Percentiles rank a stretch among this genome's conserved stretches.
Evolutionary conservation across 2,113 vertebrate species (phyloP).

Genomic region (Pelusios castaneus): DNA sequence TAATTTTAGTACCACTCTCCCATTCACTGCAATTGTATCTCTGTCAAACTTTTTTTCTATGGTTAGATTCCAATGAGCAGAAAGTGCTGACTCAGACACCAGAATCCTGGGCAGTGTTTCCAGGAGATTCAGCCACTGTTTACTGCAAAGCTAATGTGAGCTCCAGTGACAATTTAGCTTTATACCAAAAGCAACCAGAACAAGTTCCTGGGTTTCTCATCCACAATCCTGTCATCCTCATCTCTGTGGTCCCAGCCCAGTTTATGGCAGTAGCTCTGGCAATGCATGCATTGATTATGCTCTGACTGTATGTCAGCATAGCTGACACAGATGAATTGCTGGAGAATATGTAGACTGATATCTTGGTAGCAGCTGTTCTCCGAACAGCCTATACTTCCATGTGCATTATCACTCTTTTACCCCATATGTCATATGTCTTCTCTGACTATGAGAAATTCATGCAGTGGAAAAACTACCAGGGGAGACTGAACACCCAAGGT

Average conservation of each 20-base stretch:
- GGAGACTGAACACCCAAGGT: neutral
- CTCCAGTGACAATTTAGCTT: neutral
- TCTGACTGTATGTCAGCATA: neutral
- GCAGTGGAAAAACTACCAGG: neutral
- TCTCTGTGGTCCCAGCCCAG: neutral
- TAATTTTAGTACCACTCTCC: too few relatives aligned
- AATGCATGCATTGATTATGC: neutral
- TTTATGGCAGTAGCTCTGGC: neutral
- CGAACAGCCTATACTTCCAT: conserved; percentile 15
- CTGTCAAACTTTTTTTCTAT: too few relatives aligned
- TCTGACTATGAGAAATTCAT: neutral
- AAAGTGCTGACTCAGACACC: conserved; percentile 58
- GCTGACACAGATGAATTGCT: neutral
- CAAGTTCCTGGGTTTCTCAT: conserved; percentile 60
- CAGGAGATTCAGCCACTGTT: conserved; percentile 43
- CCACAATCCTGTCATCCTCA: rapidly evolving
- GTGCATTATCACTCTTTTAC: conserved; percentile 29
- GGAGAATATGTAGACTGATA: conserved; percentile 27
- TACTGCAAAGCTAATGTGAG: conserved; percentile 24
- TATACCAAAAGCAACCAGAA: conserved; percentile 40
- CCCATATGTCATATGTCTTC: conserved; percentile 18
- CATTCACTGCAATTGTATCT: too few relatives aligned
- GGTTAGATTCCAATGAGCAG: conserved; percentile 32
- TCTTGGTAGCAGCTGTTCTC: neutral
- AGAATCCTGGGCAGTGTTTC: neutral